phyloP scores from a whole-genome alignment of 2,888 invertebrate genomes.

The Drosophila nigricruria region DNA sequence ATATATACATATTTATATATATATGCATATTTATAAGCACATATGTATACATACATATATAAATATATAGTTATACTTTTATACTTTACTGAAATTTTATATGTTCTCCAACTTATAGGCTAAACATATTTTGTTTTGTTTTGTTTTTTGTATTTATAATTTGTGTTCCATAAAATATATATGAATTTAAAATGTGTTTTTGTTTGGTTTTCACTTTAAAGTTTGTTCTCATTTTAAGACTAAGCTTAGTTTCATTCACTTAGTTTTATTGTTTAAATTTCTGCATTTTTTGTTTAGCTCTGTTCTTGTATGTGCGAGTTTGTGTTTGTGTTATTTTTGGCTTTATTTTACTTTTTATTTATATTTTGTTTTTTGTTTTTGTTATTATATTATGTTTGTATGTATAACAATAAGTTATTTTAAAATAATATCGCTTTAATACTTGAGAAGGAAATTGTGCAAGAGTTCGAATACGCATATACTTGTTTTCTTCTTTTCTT shows the following conservation, averaged over 20 bases:
- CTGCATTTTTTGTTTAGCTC: conserved; percentile 47
- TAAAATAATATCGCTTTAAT: conserved; percentile 80
- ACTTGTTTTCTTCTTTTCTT: conserved; percentile 12
- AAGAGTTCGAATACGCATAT: conserved; percentile 64
- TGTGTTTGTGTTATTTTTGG: conserved; percentile 36
- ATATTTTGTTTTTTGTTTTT: conserved; percentile 54
- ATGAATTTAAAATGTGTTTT: conserved; percentile 45
- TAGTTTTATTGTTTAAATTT: conserved; percentile 45
- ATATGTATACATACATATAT: conserved; percentile 27
- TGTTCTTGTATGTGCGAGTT: conserved; percentile 26
- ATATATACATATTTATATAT: conserved; percentile 28
- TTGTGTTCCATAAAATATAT: conserved; percentile 56
- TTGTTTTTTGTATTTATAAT: conserved; percentile 40
- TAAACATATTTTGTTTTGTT: conserved; percentile 49
- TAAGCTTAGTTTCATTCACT: conserved; percentile 46
- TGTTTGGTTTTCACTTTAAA: conserved; percentile 25
- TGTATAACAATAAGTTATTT: conserved; percentile 72
- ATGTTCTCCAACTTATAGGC: conserved; percentile 48
- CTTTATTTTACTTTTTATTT: conserved; percentile 41
- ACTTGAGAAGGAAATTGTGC: conserved; percentile 80
- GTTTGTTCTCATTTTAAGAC: conserved; percentile 34
- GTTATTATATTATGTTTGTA: conserved; percentile 63
- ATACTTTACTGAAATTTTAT: conserved; percentile 39
- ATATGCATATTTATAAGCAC: conserved; percentile 10
- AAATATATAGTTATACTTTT: conserved; percentile 28